Evolutionary conservation across 1,140 invertebrate genomes (phyloP).

Genomic region (Muscidifurax raptorellus): DNA sequence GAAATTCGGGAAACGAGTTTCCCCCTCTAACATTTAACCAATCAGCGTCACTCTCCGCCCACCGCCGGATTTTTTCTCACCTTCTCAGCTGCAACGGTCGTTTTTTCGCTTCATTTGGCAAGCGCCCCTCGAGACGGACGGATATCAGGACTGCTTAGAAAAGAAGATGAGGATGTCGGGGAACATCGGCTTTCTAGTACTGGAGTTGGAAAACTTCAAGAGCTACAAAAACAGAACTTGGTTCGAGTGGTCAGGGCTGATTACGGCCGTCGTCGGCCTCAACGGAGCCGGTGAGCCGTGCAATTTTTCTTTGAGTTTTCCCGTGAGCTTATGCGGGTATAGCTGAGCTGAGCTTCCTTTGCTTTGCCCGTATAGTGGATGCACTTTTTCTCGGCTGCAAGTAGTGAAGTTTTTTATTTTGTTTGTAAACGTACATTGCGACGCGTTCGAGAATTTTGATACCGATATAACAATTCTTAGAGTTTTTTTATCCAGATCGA

Average conservation of each 20-base stretch:
- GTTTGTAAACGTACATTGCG: too few relatives aligned
- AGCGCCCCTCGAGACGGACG: too few relatives aligned
- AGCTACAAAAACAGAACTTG: conserved; percentile 11
- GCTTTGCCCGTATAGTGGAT: background rate
- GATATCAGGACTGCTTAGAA: too few relatives aligned
- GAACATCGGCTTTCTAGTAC: background rate
- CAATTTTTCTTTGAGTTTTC: conserved; percentile 28
- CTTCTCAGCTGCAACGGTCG: too few relatives aligned
- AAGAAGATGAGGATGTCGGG: background rate
- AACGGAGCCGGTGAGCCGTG: conserved; percentile 91
- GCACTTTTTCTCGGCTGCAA: conserved; percentile 23
- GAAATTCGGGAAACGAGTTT: too few relatives aligned
- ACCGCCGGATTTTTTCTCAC: too few relatives aligned
- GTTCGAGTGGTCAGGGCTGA: conserved; percentile 79
- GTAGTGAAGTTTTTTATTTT: background rate
- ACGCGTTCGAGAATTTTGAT: too few relatives aligned
- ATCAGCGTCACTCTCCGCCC: too few relatives aligned
- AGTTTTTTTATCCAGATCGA: background rate
- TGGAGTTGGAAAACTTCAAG: conserved; percentile 46
- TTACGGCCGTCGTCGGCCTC: conserved; percentile 96
- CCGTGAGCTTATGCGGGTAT: background rate
- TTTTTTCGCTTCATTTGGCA: too few relatives aligned
- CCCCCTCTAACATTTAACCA: too few relatives aligned
- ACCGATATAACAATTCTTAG: background rate
- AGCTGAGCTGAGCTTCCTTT: too few relatives aligned